These are phyloP conservation scores for Willisornis vidua DNA, from an alignment of 2,113 vertebrate species.

Conservation along the genomic window DNA sequence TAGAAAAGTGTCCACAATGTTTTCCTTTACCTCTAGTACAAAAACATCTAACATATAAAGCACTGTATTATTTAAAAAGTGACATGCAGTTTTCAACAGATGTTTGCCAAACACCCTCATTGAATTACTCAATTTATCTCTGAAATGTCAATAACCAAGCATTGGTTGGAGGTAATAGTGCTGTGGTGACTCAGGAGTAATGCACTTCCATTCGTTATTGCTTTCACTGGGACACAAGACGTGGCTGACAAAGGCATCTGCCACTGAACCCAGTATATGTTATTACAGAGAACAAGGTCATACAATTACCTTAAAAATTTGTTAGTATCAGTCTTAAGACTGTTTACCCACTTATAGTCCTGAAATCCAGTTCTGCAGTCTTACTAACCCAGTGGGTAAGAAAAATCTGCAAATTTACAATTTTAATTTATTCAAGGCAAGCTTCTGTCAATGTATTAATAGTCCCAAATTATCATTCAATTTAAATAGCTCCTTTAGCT, in stretches of 20 bases:
- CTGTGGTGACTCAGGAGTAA: neutral
- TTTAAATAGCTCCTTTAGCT: neutral
- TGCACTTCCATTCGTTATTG: neutral
- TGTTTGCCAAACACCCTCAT: neutral
- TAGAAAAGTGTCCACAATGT: neutral
- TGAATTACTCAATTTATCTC: neutral
- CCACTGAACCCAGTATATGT: neutral
- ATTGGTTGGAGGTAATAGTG: neutral
- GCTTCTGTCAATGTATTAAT: neutral
- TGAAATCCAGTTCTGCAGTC: neutral
- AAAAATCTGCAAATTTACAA: constrained; percentile 1
- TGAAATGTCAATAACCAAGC: neutral
- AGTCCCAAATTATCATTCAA: neutral
- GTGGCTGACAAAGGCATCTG: neutral
- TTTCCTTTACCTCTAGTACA: neutral
- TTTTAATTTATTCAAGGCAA: constrained; percentile 7
- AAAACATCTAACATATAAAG: neutral
- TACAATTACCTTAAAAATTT: neutral
- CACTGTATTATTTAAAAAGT: neutral
- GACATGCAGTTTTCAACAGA: neutral
- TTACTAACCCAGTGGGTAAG: neutral
- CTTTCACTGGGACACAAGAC: neutral
- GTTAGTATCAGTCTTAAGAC: neutral
- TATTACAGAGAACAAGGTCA: neutral
- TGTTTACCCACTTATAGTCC: neutral